Evolutionary conservation across 1,140 invertebrate genomes (phyloP), one percentile per base, ranked within the genome.

Genomic region (Dysdera silvatica): DNA sequence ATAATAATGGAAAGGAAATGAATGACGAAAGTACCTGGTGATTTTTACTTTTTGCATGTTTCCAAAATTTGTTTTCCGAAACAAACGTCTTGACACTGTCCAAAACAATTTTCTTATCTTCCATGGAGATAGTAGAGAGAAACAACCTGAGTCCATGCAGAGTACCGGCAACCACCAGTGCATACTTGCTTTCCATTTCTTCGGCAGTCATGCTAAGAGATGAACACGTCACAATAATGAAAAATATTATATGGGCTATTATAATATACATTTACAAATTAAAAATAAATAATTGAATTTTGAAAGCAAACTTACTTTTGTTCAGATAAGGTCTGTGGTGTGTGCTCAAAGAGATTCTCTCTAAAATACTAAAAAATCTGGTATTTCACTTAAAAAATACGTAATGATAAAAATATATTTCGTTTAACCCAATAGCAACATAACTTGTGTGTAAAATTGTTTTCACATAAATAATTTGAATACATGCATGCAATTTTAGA

Each of bases 151-250:
- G 82, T 3, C 81, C 84, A 69, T 84, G 81, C 7, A 91, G 75
- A 70, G 82, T 86, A 23, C 83, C 81, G 28, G 83, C 78, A 40
- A 89, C 67, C 20, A 88, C 74, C 66, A 85, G 79, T 64, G 84
- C 79, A 74, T 87, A 87, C 73, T 85, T 88, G 14, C 81, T 78
- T 71, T 87, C 83, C 69, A 84, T 81, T 71, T 89, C 87, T 71
- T 90, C 87, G 12, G 80, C 78, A 4, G 37, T 16, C 18, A 80
- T 77, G 35, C 73, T 77, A 69, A 80, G 83, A 58, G 7, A 66
- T 71, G 31, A 67, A 68, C 64, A 61, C 60, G 56, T 61, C 59
- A 62, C 71, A 66, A 35, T 66, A 51, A 62, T 57, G 70, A 55
- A 68, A 67, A 68, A 41, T 60, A 14, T 32, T 5, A 14, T 12